Percentiles rank a stretch among this genome's conserved stretches.
Evolutionary conservation across 2,888 invertebrate genomes (phyloP).

Genomic region (Silvanus unidentatus): DNA sequence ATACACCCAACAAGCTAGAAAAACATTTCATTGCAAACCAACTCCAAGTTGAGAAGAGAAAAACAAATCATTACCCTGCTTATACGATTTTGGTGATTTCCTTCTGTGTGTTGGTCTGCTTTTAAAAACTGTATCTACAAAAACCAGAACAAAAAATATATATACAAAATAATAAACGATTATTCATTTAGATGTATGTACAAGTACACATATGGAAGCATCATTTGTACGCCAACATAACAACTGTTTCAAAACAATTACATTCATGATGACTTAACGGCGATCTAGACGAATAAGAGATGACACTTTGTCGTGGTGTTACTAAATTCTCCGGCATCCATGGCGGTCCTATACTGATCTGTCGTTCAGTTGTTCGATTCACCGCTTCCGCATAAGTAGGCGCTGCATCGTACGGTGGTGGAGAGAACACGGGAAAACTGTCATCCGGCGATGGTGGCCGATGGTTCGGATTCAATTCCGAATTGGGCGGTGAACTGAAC

Average conservation of each 20-base stretch:
- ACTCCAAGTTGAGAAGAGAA: too few species aligned
- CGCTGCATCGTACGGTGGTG: conserved; percentile 60
- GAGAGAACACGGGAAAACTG: conserved; percentile 79
- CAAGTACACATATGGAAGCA: conserved; percentile 5
- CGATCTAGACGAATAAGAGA: conserved; percentile 71
- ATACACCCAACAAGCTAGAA: too few species aligned
- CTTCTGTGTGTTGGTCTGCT: conserved; percentile 49
- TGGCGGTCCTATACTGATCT: conserved; percentile 49
- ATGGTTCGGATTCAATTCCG: conserved; percentile 56
- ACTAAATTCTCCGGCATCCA: conserved; percentile 50
- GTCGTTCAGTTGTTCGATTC: conserved; percentile 32
- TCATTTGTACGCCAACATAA: conserved; percentile 4
- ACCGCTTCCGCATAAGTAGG: conserved; percentile 41
- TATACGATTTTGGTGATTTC: conserved; percentile 49
- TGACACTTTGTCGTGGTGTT: conserved; percentile 66
- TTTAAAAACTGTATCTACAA: conserved; percentile 52
- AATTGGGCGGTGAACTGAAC: conserved; percentile 70
- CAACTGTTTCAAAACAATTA: conserved; percentile 50
- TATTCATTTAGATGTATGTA: neutral
- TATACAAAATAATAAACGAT: conserved; percentile 12
- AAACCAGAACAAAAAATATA: conserved; percentile 24
- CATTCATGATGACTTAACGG: conserved; percentile 85
- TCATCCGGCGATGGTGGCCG: conserved; percentile 70
- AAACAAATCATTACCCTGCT: conserved; percentile 53
- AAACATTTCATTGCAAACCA: conserved; percentile 13